phyloP scores from a whole-genome alignment of 2,888 invertebrate genomes.

The Thera britannica region DNA sequence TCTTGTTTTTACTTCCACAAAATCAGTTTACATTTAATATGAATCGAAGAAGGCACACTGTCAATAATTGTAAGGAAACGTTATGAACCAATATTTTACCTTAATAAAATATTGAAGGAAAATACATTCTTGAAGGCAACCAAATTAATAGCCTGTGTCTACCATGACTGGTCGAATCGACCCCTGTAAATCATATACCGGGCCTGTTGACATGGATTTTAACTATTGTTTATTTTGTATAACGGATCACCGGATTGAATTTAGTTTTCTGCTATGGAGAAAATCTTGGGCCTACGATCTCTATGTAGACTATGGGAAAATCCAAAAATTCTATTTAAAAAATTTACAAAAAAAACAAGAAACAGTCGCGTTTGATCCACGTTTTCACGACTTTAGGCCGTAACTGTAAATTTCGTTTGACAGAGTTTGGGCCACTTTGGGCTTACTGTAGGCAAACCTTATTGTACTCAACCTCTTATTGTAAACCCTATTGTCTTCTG shows the following conservation, averaged over 20 bases:
- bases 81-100: not conserved
- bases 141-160: slow-evolving; percentile 13
- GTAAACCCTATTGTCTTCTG: too few relatives aligned
- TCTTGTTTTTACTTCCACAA: too few relatives aligned
- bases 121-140: slow-evolving; percentile 11
- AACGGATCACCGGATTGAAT: slow-evolving; percentile 27
- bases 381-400: too few relatives aligned
- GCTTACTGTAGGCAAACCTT: too few relatives aligned
- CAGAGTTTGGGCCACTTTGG: too few relatives aligned
- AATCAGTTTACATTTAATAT: too few relatives aligned
- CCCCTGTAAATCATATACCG: slow-evolving; percentile 56
- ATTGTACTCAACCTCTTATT: too few relatives aligned
- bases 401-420: too few relatives aligned
- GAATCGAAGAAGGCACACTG: not conserved
- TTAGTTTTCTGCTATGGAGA: slow-evolving; percentile 12
- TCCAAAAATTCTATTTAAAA: too few relatives aligned
- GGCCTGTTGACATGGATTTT: slow-evolving; percentile 51
- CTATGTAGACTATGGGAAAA: not conserved
- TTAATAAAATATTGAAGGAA: slow-evolving; percentile 8
- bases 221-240: slow-evolving; percentile 41
- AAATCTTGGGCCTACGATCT: slow-evolving; percentile 38
- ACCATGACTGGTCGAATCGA: slow-evolving; percentile 55
- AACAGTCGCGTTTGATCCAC: too few relatives aligned
- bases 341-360: too few relatives aligned
- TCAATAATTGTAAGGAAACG: not conserved